Evolutionary conservation across 1,140 invertebrate genomes (phyloP), one percentile per base, ranked within the genome.

Genomic region (Apis laboriosa): DNA sequence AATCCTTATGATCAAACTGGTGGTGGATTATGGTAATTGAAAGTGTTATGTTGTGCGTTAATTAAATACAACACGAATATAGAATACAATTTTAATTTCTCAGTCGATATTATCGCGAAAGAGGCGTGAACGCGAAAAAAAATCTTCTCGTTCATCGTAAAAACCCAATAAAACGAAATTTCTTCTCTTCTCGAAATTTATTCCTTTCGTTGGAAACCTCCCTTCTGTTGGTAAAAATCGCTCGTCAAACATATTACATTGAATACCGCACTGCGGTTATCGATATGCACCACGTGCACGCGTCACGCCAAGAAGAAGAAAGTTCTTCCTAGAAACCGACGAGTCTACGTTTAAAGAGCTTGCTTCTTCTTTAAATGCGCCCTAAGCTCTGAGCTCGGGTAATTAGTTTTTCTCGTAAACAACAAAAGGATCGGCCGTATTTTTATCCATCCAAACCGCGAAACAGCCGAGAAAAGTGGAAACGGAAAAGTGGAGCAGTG

Each of bases 391-490:
- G 43, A 66, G 34, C 64, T 67, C 9, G 64, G 64, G 19, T 67
- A 67, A 67, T 67, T 67, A 67, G 64, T 43, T 67, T 43, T 67
- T 43, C 34, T 2, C 64, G 17, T 67, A 67, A 67, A 67, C 34
- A 67, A 67, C 64, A 67, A 67, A 67, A 67, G 64, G 34, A 67
- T 67, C 34, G 64, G 17, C 63, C 64, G 64, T 67, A 67, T 67
- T 67, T 67, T 67, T 67, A 67, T 67, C 64, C 64, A 43, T 64
- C 63, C 28, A n/a, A 28, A 24, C 63, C 64, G 34, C 28, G 24
- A 66, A 66, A 66, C 64, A 66, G 64, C 17, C 64, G 34, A 9
- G 34, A 28, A 66, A 66, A 67, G 34, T 34, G 34, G 64, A 66
- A 66, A 66, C 19, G 64, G 64, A 67, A 67, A 64, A 64, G 15